Conservation (phyloP, 2,113 vertebrate genomes). For the Apaloderma vittatum region DNA sequence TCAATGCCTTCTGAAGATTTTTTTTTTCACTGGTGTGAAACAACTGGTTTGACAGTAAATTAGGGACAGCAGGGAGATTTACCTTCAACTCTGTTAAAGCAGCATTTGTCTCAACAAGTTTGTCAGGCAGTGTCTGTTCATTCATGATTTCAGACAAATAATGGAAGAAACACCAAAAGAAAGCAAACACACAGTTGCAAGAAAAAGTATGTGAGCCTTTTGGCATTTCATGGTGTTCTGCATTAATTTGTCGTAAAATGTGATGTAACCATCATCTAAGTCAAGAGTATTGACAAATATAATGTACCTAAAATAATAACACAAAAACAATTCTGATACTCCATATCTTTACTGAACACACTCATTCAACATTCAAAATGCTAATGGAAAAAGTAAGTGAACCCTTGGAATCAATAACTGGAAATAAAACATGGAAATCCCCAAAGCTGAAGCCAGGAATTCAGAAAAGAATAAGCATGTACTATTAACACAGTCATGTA, state of each 20-base stretch:
- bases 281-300: too few relatives aligned
- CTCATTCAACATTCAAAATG: too few relatives aligned
- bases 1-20: neutral
- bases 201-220: too few relatives aligned
- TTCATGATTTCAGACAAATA: constrained; percentile 4
- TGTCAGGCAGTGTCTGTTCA: neutral
- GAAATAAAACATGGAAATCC: neutral
- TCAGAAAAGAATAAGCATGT: neutral
- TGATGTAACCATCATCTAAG: too few relatives aligned
- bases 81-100: neutral
- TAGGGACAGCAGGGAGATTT: neutral
- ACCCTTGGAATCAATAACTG: too few relatives aligned
- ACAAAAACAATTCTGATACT: too few relatives aligned
- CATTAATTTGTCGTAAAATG: too few relatives aligned
- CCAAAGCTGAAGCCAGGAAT: neutral
- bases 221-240: too few relatives aligned
- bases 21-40: too few relatives aligned
- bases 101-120: constrained; percentile 8
- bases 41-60: neutral
- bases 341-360: too few relatives aligned
- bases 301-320: too few relatives aligned
- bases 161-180: neutral
- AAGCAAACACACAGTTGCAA: neutral
- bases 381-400: too few relatives aligned
- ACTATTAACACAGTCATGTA: neutral